A percentile compares a stretch with the other conserved stretches of the same genome.
Conservation (phyloP, 2,888 invertebrate species). For the Drosophila kokeensis region DNA sequence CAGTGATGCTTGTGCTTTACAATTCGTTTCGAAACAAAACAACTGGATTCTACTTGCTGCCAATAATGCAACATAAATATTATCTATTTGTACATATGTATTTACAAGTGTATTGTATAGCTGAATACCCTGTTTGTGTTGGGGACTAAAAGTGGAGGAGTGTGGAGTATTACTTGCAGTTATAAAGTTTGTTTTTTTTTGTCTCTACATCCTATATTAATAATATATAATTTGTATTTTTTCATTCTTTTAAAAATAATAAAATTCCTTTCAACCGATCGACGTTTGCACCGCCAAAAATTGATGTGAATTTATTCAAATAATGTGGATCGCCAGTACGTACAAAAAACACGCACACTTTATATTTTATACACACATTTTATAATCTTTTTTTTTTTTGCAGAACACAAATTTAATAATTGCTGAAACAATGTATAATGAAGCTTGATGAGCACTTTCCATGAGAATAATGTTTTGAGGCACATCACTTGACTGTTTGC, state of each 20-base stretch:
- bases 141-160: too few species aligned
- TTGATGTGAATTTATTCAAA: too few species aligned
- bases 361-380: background rate
- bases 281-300: too few species aligned
- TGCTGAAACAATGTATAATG: constrained; percentile 46
- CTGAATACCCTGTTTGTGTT: background rate
- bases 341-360: background rate
- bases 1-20: constrained; percentile 7
- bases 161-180: background rate
- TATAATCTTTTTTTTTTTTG: background rate
- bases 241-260: background rate
- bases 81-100: background rate
- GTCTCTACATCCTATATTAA: background rate
- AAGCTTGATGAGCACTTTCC: constrained; percentile 41
- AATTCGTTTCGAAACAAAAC: background rate
- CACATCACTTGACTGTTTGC: constrained; percentile 28
- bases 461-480: constrained; percentile 27
- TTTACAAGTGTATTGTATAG: too few species aligned
- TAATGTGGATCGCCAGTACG: too few species aligned
- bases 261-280: too few species aligned
- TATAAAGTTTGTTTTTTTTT: background rate
- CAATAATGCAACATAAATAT: background rate
- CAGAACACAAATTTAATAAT: background rate
- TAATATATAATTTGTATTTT: background rate
- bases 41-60: background rate